These are phyloP conservation scores for Himalopsyche tibetana DNA, from an alignment of 2,888 invertebrate species.

Conservation along the genomic window DNA sequence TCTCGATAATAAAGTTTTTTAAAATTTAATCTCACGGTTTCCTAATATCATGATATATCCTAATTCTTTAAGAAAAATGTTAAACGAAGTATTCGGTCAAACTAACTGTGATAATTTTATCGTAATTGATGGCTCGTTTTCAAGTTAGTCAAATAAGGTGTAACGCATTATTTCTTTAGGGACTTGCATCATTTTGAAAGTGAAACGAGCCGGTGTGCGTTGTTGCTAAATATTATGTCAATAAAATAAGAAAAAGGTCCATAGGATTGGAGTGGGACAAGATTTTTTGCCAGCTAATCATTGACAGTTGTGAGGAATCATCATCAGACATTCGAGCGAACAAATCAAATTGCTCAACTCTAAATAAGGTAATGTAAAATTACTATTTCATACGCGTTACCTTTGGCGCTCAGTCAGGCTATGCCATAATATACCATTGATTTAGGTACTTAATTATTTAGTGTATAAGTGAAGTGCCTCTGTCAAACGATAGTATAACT, in stretches of 20 bases:
- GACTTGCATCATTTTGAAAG: conserved; percentile 38
- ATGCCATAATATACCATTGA: background rate
- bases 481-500: background rate
- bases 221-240: conserved; percentile 43
- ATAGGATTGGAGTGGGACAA: conserved; percentile 18
- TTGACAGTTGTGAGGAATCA: conserved; percentile 36
- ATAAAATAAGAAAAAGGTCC: conserved; percentile 43
- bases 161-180: conserved; percentile 37
- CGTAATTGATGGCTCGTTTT: conserved; percentile 24
- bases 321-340: conserved; percentile 17
- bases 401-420: background rate
- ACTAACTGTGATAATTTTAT: conserved; percentile 37
- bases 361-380: conserved; percentile 33
- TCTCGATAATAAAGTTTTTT: background rate
- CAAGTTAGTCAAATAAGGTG: conserved; percentile 40
- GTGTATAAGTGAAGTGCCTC: background rate
- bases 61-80: background rate
- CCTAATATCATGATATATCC: background rate
- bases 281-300: conserved; percentile 18
- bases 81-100: conserved; percentile 1
- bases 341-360: conserved; percentile 38
- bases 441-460: background rate
- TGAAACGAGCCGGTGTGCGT: conserved; percentile 26
- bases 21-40: background rate
- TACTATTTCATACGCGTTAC: background rate